phyloP scores from a whole-genome alignment of 2,113 vertebrate species.

The Probosciger aterrimus region DNA sequence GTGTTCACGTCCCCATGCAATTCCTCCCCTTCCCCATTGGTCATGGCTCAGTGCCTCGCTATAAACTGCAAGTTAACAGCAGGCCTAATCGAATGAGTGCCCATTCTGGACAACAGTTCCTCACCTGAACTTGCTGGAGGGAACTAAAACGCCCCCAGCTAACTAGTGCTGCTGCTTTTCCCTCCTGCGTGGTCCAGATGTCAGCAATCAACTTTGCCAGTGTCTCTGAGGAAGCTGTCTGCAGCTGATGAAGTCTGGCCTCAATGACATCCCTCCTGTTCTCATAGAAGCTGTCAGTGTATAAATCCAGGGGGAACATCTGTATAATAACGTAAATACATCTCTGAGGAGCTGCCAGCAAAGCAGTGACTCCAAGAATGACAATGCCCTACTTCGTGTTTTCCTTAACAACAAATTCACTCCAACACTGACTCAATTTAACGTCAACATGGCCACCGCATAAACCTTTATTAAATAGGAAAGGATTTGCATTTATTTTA shows the following conservation, averaged over 20 bases:
- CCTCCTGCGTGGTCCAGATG: conserved; percentile 83
- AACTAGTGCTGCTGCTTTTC: conserved; percentile 79
- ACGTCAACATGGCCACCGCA: background rate
- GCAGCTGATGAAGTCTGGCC: conserved; percentile 76
- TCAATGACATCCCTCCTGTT: conserved; percentile 81
- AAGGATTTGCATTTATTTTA: background rate
- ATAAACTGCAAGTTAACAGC: background rate
- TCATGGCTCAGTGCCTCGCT: background rate
- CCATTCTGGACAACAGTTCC: background rate
- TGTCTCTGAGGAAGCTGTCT: conserved; percentile 68
- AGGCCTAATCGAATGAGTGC: background rate
- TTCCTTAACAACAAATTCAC: background rate
- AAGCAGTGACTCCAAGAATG: background rate
- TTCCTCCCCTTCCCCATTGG: background rate
- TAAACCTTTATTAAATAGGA: background rate
- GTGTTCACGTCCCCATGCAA: too few relatives aligned
- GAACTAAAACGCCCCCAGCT: conserved; percentile 90
- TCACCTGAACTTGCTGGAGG: conserved; percentile 90
- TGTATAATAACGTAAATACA: conserved; percentile 41
- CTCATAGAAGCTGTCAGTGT: conserved; percentile 90
- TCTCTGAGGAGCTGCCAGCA: background rate
- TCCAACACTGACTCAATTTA: background rate
- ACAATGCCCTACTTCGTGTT: background rate
- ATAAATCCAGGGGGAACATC: conserved; percentile 87
- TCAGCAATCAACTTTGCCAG: conserved; percentile 78